Base-by-base conservation (phyloP, 2,113 vertebrate genomes). In the Trichomycterus rosablanca region DNA sequence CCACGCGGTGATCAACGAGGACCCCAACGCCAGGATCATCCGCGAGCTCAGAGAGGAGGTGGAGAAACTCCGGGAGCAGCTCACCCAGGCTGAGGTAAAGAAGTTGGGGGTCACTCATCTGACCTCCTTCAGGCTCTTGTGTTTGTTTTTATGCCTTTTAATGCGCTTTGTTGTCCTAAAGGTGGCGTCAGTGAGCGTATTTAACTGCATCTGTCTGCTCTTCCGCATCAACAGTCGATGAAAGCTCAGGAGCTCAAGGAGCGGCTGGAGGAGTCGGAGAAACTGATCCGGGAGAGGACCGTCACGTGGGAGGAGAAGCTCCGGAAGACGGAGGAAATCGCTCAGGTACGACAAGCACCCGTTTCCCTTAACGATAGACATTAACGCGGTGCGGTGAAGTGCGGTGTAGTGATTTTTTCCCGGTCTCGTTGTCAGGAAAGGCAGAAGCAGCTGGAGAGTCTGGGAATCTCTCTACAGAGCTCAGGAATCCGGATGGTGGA, bases 401-500 rank as follows among this genome's bases (percentile, higher is more conserved):
- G 7, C 11, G n/a, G 3, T 64, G 19, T 19, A 20, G n/a, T 22
- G 3, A 22, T 7, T 32, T 34, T 28, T 14, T 63, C 5, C 53
- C 19, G 1, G 7, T 48, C 66, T 74, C 24, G 9, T 69, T 16
- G 77, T n/a, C 66, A 98, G 94, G 94, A 95, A 68, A 86, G 95
- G 2, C 94, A 97, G 83, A 89, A 84, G 35, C 95, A 97, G 74
- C 64, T 97, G 55, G 95, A 97, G 71, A 96, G 89, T 40, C 88
- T 97, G 46, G 95, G 94, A 10, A 94, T 97, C 32, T 97, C 93
- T 19, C 89, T 97, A 23, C 93, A 96, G 75, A 93, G 93, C 1
- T 97, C 95, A 0, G 95, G 95, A 19, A 97, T 97, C 77, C 87
- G 93, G 75, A 89, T 97, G 20, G 89, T 92, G 2, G 90, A 97